Evolutionary conservation across 1,140 invertebrate genomes (phyloP).

Genomic region (Halictus rubicundus): DNA sequence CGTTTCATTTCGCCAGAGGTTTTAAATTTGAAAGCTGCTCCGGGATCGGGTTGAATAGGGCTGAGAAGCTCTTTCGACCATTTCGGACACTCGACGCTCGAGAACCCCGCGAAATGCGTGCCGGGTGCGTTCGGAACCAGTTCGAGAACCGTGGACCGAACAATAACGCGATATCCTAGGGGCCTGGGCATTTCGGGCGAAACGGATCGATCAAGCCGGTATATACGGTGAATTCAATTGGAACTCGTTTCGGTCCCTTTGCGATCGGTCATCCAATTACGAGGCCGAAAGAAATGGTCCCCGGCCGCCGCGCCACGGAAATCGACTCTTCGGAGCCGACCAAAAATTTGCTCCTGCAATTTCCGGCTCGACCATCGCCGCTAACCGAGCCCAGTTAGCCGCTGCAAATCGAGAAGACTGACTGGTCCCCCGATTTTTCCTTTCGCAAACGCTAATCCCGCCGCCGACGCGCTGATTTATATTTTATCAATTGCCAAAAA

Average conservation of each 20-base stretch:
- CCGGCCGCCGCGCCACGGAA: neutral
- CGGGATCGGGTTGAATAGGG: neutral
- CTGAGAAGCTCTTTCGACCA: slow-evolving; percentile 17
- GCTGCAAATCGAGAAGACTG: slow-evolving; percentile 12
- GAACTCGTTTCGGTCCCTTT: slow-evolving; percentile 25
- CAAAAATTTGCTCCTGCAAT: slow-evolving; percentile 33
- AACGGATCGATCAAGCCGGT: slow-evolving; percentile 28
- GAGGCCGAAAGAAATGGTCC: slow-evolving; percentile 17
- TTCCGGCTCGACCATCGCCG: slow-evolving; percentile 16
- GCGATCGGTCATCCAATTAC: slow-evolving; percentile 40
- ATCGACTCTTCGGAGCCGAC: slow-evolving; percentile 19
- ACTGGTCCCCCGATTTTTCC: neutral
- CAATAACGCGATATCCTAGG: slow-evolving; percentile 24
- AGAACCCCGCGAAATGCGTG: neutral
- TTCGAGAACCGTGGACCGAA: neutral
- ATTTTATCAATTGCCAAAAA: too few relatives aligned
- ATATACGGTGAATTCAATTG: slow-evolving; percentile 38
- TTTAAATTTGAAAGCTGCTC: neutral
- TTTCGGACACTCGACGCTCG: neutral
- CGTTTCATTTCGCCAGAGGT: too few relatives aligned
- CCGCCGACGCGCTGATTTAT: too few relatives aligned
- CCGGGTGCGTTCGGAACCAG: neutral
- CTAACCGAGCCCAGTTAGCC: neutral
- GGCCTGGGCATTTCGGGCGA: slow-evolving; percentile 14
- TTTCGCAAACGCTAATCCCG: too few relatives aligned